phyloP scores from a whole-genome alignment of 1,140 invertebrate species.

The Bombus confusus region DNA sequence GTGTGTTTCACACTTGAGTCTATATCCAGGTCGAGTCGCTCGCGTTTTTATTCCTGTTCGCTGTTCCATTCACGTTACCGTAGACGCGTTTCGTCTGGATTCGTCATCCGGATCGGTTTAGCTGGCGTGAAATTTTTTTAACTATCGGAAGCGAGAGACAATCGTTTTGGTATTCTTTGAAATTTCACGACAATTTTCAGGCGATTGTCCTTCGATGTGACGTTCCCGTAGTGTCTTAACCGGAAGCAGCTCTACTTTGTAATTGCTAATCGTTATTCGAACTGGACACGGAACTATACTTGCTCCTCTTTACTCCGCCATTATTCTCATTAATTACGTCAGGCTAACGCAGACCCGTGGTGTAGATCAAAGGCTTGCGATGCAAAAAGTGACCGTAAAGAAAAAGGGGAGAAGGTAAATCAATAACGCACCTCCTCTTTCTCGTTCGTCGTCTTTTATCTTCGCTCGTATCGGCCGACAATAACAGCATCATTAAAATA shows the following conservation, averaged over 20 bases:
- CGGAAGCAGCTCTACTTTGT: not conserved
- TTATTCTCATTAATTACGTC: slow-evolving; percentile 28
- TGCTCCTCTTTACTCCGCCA: not conserved
- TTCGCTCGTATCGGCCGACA: not conserved
- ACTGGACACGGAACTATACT: not conserved
- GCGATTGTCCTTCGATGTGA: not conserved
- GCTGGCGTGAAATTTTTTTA: not conserved
- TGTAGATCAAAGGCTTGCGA: slow-evolving; percentile 17
- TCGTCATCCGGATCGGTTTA: not conserved
- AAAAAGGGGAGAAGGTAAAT: slow-evolving; percentile 34
- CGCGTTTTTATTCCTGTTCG: slow-evolving; percentile 45
- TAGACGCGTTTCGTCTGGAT: not conserved
- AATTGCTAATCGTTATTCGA: slow-evolving; percentile 23
- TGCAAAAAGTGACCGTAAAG: slow-evolving; percentile 2
- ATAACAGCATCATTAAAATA: slow-evolving; percentile 38
- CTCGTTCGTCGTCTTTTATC: slow-evolving; percentile 6
- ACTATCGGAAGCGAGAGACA: not conserved
- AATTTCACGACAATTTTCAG: not conserved
- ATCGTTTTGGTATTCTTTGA: not conserved
- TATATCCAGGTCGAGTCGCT: slow-evolving; percentile 60
- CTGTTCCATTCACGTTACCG: slow-evolving; percentile 4
- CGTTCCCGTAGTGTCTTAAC: not conserved
- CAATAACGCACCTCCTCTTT: slow-evolving; percentile 22
- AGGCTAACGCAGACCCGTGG: not conserved
- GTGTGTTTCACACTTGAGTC: slow-evolving; percentile 55